A percentile compares a stretch with the other conserved stretches of the same genome.
These are phyloP conservation scores for Acleris sparsana DNA, from an alignment of 2,888 invertebrate genomes.

Conservation along the genomic window DNA sequence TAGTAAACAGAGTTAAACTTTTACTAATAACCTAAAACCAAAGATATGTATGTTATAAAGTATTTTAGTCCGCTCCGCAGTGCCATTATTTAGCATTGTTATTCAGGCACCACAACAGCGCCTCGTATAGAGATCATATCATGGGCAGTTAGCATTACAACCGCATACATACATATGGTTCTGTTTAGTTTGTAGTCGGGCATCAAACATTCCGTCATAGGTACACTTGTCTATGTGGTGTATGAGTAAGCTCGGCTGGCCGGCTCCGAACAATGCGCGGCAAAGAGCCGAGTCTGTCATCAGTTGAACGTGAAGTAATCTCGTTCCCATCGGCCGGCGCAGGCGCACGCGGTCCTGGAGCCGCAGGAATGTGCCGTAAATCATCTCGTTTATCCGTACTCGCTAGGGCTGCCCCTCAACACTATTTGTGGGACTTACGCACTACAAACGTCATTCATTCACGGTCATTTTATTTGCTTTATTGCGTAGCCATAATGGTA, in stretches of 20 bases:
- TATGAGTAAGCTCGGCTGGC: constrained; percentile 48
- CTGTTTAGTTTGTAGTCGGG: not conserved
- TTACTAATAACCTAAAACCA: too few species aligned
- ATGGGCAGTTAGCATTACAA: constrained; percentile 31
- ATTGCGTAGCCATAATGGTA: not conserved
- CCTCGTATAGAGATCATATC: constrained; percentile 19
- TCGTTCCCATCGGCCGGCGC: constrained; percentile 63
- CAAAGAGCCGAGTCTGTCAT: constrained; percentile 65
- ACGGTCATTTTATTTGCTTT: not conserved
- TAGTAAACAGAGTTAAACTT: not conserved
- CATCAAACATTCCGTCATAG: constrained; percentile 31
- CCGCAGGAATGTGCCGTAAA: constrained; percentile 75
- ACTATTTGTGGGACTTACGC: not conserved
- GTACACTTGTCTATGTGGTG: constrained; percentile 36
- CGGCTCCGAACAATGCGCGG: constrained; percentile 51
- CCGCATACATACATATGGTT: not conserved
- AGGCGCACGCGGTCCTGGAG: constrained; percentile 54
- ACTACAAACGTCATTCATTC: not conserved
- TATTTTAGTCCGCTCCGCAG: not conserved
- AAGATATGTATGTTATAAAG: too few species aligned
- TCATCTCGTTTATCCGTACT: constrained; percentile 57
- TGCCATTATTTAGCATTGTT: constrained; percentile 19
- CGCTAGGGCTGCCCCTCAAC: constrained; percentile 41
- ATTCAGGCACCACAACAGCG: constrained; percentile 14
- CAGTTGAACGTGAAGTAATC: constrained; percentile 66